Percentiles rank a stretch among this genome's conserved stretches.
These are phyloP conservation scores for Parthenolecanium corni DNA, from an alignment of 2,888 invertebrate genomes.

Conservation along the genomic window DNA sequence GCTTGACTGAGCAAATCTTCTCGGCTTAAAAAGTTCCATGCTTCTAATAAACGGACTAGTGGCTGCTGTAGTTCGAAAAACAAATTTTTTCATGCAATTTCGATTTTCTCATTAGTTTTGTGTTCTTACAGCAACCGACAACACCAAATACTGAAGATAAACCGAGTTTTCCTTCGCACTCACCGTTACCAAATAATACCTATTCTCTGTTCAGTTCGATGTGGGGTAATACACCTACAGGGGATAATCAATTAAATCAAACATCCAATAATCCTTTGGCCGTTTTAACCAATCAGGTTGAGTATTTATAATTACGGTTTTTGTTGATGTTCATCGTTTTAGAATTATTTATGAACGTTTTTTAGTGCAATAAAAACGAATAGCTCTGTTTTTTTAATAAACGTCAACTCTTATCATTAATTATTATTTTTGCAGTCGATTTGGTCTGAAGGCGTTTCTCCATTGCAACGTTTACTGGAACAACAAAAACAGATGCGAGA, in stretches of 20 bases:
- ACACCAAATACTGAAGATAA: conserved; percentile 8
- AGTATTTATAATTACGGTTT: not conserved
- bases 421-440: conserved; percentile 47
- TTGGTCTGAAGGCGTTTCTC: conserved; percentile 67
- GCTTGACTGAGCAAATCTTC: too few relatives aligned
- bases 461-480: conserved; percentile 64
- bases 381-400: not conserved
- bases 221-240: conserved; percentile 18
- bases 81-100: too few relatives aligned
- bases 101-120: too few relatives aligned
- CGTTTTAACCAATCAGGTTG: conserved; percentile 9
- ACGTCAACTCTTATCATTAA: not conserved
- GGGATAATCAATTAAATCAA: conserved; percentile 6
- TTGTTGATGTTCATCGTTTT: not conserved
- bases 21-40: not conserved
- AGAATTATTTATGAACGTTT: not conserved
- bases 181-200: conserved; percentile 32
- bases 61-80: too few relatives aligned
- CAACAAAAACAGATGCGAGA: conserved; percentile 45
- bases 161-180: not conserved
- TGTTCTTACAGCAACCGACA: not conserved
- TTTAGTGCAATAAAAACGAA: too few relatives aligned
- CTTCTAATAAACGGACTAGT: not conserved
- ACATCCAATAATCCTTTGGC: conserved; percentile 13
- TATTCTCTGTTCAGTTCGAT: conserved; percentile 36